Evolutionary conservation across 2,888 invertebrate genomes (phyloP).

Genomic region (Julus scandinavius): DNA sequence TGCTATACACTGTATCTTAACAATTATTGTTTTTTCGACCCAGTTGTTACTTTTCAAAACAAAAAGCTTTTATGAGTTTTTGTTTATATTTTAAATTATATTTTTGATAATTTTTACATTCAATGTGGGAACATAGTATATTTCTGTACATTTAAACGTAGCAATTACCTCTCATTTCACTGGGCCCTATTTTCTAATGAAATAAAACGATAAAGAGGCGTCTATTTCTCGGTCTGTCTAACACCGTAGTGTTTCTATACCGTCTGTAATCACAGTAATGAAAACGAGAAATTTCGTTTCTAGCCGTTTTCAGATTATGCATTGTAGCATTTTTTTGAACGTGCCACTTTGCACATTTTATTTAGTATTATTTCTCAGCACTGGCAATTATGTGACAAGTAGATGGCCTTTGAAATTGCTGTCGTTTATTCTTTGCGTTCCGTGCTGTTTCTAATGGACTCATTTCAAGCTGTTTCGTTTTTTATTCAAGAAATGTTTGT

Average conservation of each 20-base stretch:
- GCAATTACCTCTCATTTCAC: not conserved
- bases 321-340: not conserved
- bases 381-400: not conserved
- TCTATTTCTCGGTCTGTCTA: not conserved
- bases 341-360: constrained; percentile 5
- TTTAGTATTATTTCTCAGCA: not conserved
- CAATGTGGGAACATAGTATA: too few species aligned
- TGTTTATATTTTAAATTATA: too few species aligned
- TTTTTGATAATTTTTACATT: too few species aligned
- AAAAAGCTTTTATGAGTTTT: too few species aligned
- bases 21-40: too few species aligned
- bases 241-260: not conserved
- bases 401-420: not conserved
- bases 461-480: not conserved
- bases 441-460: not conserved
- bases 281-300: not conserved
- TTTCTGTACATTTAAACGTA: not conserved
- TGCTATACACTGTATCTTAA: too few species aligned
- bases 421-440: not conserved
- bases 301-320: not conserved
- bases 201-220: not conserved
- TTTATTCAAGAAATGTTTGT: not conserved
- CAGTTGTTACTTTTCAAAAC: too few species aligned
- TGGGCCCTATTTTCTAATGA: not conserved
- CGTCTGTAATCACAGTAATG: constrained; percentile 6